Percentiles rank a stretch among this genome's conserved stretches.
Evolutionary conservation across 2,888 invertebrate genomes (phyloP).

Genomic region (Rambutsinella grinnellia): DNA sequence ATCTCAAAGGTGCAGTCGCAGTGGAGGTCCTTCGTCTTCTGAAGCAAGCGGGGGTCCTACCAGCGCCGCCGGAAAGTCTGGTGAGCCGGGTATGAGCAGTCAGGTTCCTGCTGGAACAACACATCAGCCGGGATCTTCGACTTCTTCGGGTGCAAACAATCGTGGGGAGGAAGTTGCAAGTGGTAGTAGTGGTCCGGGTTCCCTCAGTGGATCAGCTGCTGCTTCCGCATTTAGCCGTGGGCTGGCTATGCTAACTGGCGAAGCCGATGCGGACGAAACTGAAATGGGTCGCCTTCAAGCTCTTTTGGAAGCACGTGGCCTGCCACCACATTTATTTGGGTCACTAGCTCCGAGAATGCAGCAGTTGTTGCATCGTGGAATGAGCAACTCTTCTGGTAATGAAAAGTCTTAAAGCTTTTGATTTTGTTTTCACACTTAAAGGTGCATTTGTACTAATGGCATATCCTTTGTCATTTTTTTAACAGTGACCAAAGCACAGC

Average conservation of each 20-base stretch:
- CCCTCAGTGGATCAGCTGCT: conserved; percentile 65
- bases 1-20: conserved; percentile 65
- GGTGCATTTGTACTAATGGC: not conserved
- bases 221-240: conserved; percentile 74
- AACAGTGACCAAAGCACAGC: conserved; percentile 90
- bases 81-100: conserved; percentile 68
- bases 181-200: conserved; percentile 43
- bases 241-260: conserved; percentile 67
- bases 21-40: conserved; percentile 66
- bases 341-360: conserved; percentile 97
- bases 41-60: conserved; percentile 64
- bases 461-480: conserved; percentile 9
- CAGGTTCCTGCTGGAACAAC: conserved; percentile 59
- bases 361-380: conserved; percentile 92
- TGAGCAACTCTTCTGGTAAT: conserved; percentile 86
- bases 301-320: conserved; percentile 90
- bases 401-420: conserved; percentile 44
- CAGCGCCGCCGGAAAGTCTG: conserved; percentile 66
- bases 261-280: conserved; percentile 85
- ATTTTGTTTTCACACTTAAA: not conserved
- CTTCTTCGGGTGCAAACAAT: conserved; percentile 28
- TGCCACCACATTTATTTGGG: conserved; percentile 97
- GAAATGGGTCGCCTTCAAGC: conserved; percentile 97
- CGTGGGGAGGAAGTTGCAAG: conserved; percentile 44
- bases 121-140: conserved; percentile 58